Evolutionary conservation across 2,797 vertebrate species (phyloP).

Genomic region (Onychomys torridus): DNA sequence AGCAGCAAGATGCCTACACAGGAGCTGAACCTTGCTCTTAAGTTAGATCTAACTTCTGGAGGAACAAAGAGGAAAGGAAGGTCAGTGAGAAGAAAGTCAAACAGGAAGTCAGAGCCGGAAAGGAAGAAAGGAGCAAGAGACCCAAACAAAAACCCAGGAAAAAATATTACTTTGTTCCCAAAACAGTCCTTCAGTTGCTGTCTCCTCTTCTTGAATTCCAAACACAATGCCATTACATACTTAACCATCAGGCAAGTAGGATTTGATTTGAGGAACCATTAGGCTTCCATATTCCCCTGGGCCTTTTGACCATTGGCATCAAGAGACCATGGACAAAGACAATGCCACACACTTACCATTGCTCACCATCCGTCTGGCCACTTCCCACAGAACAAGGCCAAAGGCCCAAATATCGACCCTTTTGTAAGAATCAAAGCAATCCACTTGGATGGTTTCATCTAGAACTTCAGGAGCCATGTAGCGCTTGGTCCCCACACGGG

Average conservation of each 20-base stretch:
- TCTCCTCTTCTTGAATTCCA: constrained; percentile 26
- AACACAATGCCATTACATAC: background rate
- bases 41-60: background rate
- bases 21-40: background rate
- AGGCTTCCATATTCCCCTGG: background rate
- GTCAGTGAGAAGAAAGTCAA: background rate
- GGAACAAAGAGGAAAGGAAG: background rate
- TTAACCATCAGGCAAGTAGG: background rate
- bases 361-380: constrained; percentile 97
- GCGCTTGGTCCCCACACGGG: constrained; percentile 98
- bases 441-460: constrained; percentile 97
- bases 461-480: constrained; percentile 99
- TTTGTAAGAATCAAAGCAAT: constrained; percentile 98
- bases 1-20: background rate
- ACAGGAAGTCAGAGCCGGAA: background rate
- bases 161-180: background rate
- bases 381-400: constrained; percentile 97
- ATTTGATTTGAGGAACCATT: background rate
- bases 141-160: background rate
- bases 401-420: constrained; percentile 98
- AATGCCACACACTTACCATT: constrained; percentile 91
- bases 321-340: background rate
- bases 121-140: background rate
- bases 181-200: background rate
- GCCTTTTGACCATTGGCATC: background rate